Evolutionary conservation across 1,140 invertebrate genomes (phyloP).

Genomic region (Nasonia longicornis): DNA sequence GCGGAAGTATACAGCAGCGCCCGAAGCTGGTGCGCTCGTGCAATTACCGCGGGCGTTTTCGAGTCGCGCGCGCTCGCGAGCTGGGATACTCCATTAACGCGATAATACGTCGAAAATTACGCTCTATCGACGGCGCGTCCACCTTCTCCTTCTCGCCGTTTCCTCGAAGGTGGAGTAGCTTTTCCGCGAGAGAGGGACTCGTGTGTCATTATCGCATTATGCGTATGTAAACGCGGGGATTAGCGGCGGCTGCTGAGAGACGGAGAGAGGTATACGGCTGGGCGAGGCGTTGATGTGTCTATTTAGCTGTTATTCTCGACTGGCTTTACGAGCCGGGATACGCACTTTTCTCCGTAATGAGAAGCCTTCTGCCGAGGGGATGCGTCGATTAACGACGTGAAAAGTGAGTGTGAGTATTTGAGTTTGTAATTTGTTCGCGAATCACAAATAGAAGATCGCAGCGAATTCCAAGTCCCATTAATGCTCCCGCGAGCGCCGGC

Average conservation of each 20-base stretch:
- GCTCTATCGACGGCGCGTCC: not conserved
- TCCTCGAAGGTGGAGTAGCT: not conserved
- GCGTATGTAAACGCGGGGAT: conserved; percentile 31
- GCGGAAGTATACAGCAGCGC: conserved; percentile 9
- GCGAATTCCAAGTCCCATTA: too few relatives aligned
- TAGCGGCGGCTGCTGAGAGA: not conserved
- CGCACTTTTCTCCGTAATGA: too few relatives aligned
- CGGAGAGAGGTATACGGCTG: not conserved
- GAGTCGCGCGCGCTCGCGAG: not conserved
- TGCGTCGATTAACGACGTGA: not conserved
- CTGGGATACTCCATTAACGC: conserved; percentile 19
- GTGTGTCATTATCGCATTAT: conserved; percentile 34
- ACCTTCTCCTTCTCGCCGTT: not conserved
- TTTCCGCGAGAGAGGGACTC: not conserved
- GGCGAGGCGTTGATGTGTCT: conserved; percentile 1
- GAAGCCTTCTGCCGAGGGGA: not conserved
- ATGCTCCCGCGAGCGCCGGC: not conserved
- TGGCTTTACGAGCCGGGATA: too few relatives aligned
- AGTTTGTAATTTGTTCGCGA: too few relatives aligned
- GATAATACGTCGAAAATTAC: conserved; percentile 5
- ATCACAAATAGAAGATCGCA: too few relatives aligned
- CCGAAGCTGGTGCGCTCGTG: not conserved
- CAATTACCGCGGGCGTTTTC: not conserved
- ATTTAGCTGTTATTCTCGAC: not conserved
- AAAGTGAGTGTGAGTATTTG: not conserved